Evolutionary conservation across 2,888 invertebrate species (phyloP).

Genomic region (Seladonia tumulorum): DNA sequence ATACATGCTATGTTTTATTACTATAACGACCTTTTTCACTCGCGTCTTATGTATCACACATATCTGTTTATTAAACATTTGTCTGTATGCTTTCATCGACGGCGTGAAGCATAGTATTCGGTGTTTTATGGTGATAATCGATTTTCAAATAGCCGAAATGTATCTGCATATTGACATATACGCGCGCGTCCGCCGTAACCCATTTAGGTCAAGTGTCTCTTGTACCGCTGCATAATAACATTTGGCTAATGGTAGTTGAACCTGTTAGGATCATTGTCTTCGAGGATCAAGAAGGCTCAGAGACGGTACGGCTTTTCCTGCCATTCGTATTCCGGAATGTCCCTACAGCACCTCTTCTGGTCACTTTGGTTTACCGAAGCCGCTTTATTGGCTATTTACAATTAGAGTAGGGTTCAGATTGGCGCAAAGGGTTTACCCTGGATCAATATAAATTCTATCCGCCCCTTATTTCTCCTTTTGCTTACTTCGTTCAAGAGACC

Average conservation of each 20-base stretch:
- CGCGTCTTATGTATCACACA: background rate
- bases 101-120: background rate
- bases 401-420: background rate
- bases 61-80: background rate
- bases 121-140: constrained; percentile 36
- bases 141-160: constrained; percentile 41
- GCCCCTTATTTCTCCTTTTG: background rate
- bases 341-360: background rate
- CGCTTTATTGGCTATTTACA: constrained; percentile 18
- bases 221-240: constrained; percentile 49
- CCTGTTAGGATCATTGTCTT: constrained; percentile 46
- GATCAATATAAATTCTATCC: background rate
- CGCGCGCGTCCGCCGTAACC: constrained; percentile 13
- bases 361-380: background rate
- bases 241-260: constrained; percentile 34
- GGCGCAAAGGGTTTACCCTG: background rate
- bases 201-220: constrained; percentile 47
- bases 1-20: background rate
- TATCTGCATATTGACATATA: constrained; percentile 22
- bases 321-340: constrained; percentile 23
- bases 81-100: background rate
- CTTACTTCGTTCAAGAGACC: background rate
- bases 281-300: constrained; percentile 2
- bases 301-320: constrained; percentile 13
- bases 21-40: background rate